Base-by-base conservation (phyloP, 2,888 invertebrate genomes). In the Tillus elongatus region DNA sequence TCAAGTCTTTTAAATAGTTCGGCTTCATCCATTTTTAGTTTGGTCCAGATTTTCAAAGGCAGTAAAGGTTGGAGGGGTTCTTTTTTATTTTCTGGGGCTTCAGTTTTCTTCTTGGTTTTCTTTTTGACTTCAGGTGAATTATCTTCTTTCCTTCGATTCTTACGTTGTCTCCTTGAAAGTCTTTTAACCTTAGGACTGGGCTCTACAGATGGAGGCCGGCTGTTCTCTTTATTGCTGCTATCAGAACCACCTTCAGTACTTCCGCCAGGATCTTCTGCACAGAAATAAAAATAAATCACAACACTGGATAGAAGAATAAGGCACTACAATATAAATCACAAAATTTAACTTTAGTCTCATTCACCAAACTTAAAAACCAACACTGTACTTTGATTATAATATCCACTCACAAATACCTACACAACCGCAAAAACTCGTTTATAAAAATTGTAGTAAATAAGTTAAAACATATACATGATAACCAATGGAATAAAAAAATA, bases 1-100 rank as follows among this genome's bases (percentile, higher is more conserved):
- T 70, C 70, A 32, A 87, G 63, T 29, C 74, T 69, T 33, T 67
- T 63, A 30, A 67, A 71, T 50, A 85, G 57, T 43, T 74, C 70
- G 12, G 63, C 64, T 50, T 79, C 75, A 3, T 60, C 56, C 16
- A 74, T 49, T 8, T 68, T 64, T 14, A 73, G 48, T 42, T 67
- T 66, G 4, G 56, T 41, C 33, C 60, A 65, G 46, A 70, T 64
- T 1, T 56, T 51, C 38, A 69, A 47, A n/a, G n/a, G n/a, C n/a
- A n/a, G n/a, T n/a, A n/a, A n/a, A 32, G 40, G 16, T n/a, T 3
- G 14, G 10, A 16, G 35, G 13, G 2, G 15, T 29, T 33, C 45
- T 45, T 28, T 42, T 43, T 24, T 39, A 10, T 10, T 40, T 45
- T n/a, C 35, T 45, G 13, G 27, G 33, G 11, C 2, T 10, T 41